phyloP scores from a whole-genome alignment of 2,797 vertebrate genomes.

The Microchirus variegatus region DNA sequence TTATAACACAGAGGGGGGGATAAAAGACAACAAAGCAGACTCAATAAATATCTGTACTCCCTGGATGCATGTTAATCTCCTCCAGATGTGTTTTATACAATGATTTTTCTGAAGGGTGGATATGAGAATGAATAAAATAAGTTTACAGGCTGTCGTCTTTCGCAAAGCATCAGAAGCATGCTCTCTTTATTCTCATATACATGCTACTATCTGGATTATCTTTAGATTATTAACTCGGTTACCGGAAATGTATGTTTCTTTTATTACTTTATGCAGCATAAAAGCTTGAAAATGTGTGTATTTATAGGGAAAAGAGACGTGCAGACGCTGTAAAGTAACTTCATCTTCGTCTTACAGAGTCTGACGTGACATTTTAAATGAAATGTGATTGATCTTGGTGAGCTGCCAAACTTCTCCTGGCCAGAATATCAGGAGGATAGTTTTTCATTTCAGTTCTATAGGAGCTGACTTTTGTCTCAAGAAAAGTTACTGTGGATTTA shows the following conservation, averaged over 20 bases:
- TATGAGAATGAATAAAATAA: slow-evolving; percentile 14
- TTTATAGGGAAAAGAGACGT: not conserved
- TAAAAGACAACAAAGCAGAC: not conserved
- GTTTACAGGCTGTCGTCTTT: too few relatives aligned
- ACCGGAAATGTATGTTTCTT: too few relatives aligned
- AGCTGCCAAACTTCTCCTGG: slow-evolving; percentile 42
- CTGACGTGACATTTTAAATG: slow-evolving; percentile 21
- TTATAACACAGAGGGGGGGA: not conserved
- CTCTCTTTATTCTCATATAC: too few relatives aligned
- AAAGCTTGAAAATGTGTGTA: not conserved
- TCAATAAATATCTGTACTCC: too few relatives aligned
- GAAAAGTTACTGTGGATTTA: slow-evolving; percentile 58
- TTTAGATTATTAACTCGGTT: too few relatives aligned
- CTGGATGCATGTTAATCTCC: not conserved
- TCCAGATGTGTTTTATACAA: not conserved
- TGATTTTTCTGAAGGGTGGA: not conserved
- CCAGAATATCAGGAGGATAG: slow-evolving; percentile 20
- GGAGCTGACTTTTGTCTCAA: slow-evolving; percentile 33
- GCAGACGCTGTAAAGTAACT: slow-evolving; percentile 9
- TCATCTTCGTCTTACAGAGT: slow-evolving; percentile 23
- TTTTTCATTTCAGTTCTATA: slow-evolving; percentile 23
- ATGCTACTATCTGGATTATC: too few relatives aligned
- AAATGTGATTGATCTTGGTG: slow-evolving; percentile 54
- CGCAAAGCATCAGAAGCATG: too few relatives aligned
- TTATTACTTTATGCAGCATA: too few relatives aligned